A percentile compares a stretch with the other conserved stretches of the same genome.
Evolutionary conservation across 2,113 vertebrate species (phyloP).

Genomic region (Rhinolophus ferrumequinum): DNA sequence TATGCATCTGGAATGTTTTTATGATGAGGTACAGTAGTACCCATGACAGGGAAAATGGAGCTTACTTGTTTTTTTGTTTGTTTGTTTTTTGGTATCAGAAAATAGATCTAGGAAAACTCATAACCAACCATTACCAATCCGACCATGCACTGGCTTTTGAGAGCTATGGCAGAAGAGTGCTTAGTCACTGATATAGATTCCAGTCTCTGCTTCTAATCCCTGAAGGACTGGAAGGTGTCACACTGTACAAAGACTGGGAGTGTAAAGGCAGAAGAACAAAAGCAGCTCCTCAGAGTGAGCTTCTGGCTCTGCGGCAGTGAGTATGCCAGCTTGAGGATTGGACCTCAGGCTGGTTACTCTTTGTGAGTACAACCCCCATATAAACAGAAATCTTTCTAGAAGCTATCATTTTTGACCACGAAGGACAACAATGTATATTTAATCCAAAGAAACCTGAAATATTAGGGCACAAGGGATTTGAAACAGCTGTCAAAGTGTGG

Average conservation of each 20-base stretch:
- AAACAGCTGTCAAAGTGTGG: conserved; percentile 2
- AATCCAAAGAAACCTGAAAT: conserved; percentile 10
- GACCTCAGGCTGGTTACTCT: not conserved
- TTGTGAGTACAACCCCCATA: not conserved
- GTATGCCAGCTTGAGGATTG: not conserved
- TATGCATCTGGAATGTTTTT: not conserved
- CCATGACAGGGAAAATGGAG: not conserved
- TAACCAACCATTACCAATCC: not conserved
- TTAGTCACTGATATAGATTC: not conserved
- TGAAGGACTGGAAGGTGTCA: not conserved
- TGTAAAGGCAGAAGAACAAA: not conserved
- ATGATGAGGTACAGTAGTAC: not conserved
- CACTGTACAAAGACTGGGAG: not conserved
- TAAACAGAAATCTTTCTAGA: conserved; percentile 22
- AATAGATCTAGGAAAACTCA: conserved; percentile 19
- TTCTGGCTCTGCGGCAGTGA: not conserved
- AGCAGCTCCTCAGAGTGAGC: not conserved
- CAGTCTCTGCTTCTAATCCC: not conserved
- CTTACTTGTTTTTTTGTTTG: not conserved
- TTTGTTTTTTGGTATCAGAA: not conserved
- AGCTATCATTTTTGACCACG: not conserved
- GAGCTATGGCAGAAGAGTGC: not conserved
- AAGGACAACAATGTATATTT: conserved; percentile 25
- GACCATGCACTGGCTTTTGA: not conserved
- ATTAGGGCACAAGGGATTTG: not conserved